phyloP scores from a whole-genome alignment of 1,140 invertebrate genomes.

The Diabrotica undecimpunctata region DNA sequence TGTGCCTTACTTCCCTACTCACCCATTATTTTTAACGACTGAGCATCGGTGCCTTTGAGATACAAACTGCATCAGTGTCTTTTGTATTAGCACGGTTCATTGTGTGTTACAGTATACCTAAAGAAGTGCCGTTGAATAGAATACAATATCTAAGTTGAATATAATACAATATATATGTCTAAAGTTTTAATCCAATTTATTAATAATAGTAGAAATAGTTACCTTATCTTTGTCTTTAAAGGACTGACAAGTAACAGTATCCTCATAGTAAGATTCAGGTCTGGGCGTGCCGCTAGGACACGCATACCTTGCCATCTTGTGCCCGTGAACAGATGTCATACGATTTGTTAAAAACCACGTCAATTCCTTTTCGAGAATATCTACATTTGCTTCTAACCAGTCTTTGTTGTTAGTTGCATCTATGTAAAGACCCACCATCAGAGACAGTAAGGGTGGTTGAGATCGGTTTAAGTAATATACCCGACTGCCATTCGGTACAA shows the following conservation, averaged over 20 bases:
- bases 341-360: constrained; percentile 61
- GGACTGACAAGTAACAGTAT: constrained; percentile 45
- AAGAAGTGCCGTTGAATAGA: too few relatives aligned
- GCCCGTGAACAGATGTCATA: constrained; percentile 54
- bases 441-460: constrained; percentile 77
- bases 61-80: too few relatives aligned
- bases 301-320: constrained; percentile 57
- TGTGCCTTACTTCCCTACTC: too few relatives aligned
- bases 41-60: too few relatives aligned
- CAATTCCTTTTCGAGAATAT: constrained; percentile 65
- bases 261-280: constrained; percentile 73
- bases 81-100: too few relatives aligned
- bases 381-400: constrained; percentile 60
- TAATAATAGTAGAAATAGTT: neutral
- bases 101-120: too few relatives aligned
- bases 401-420: constrained; percentile 61
- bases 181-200: too few relatives aligned
- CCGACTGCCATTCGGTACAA: constrained; percentile 71
- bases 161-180: too few relatives aligned
- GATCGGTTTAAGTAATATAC: constrained; percentile 75
- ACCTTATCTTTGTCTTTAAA: constrained; percentile 17
- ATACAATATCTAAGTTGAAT: too few relatives aligned
- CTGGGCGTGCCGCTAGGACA: constrained; percentile 66
- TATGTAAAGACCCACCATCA: constrained; percentile 72
- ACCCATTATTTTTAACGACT: too few relatives aligned